Evolutionary conservation across 2,797 vertebrate species (phyloP).

Genomic region (Gastrophryne carolinensis): DNA sequence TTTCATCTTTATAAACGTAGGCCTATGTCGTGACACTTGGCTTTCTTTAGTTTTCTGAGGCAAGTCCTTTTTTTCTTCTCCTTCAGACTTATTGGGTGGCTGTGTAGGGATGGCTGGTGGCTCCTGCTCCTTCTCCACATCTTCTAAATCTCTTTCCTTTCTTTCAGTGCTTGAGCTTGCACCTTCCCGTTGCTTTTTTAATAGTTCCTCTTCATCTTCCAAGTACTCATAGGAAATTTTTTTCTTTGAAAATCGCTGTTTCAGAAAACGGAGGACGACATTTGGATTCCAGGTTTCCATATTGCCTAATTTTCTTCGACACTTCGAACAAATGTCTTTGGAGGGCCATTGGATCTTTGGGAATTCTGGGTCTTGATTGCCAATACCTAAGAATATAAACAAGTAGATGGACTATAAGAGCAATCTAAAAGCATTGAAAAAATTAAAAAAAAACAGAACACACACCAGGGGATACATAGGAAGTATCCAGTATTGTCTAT

Average conservation of each 20-base stretch:
- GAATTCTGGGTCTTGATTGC: constrained; percentile 85
- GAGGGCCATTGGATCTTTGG: constrained; percentile 92
- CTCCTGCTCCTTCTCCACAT: neutral
- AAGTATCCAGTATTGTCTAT: too few relatives aligned
- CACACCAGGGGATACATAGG: too few relatives aligned
- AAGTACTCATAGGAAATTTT: constrained; percentile 69
- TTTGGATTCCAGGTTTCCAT: constrained; percentile 72
- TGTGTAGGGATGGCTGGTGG: neutral
- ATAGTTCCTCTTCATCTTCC: constrained; percentile 53
- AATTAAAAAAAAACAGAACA: too few relatives aligned
- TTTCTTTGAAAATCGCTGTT: constrained; percentile 70
- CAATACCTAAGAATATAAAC: constrained; percentile 67
- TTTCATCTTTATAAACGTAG: constrained; percentile 70
- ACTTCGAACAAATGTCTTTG: constrained; percentile 73
- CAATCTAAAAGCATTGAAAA: too few relatives aligned
- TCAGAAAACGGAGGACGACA: constrained; percentile 74
- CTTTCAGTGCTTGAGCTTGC: constrained; percentile 14
- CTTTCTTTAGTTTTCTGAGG: neutral
- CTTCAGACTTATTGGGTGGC: fast-evolving
- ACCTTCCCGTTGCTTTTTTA: constrained; percentile 50
- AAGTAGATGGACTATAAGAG: too few relatives aligned
- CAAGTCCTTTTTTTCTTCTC: neutral
- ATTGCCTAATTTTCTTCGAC: constrained; percentile 69
- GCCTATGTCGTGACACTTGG: constrained; percentile 42
- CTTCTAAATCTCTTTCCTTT: constrained; percentile 51